Evolutionary conservation across 2,113 vertebrate species (phyloP).

Genomic region (Erpornis zantholeuca): DNA sequence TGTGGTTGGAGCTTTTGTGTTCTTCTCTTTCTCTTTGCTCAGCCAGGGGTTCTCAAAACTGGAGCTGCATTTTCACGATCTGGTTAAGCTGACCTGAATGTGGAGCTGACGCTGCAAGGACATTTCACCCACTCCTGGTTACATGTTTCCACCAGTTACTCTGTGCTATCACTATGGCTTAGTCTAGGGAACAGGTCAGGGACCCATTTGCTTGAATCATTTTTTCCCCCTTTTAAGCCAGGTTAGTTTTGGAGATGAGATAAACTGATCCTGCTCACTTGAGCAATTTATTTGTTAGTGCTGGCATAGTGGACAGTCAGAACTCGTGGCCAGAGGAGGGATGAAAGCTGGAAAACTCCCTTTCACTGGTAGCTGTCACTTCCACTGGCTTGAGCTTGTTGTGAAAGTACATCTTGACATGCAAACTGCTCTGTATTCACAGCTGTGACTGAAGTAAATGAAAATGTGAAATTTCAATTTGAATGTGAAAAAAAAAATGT

Average conservation of each 20-base stretch:
- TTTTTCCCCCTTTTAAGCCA: background rate
- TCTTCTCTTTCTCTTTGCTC: slow-evolving; percentile 54
- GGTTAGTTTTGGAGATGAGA: background rate
- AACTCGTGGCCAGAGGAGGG: background rate
- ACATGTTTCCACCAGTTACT: background rate
- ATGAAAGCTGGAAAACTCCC: background rate
- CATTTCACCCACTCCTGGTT: background rate
- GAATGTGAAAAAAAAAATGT: background rate
- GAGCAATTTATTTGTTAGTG: background rate
- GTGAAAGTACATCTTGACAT: background rate
- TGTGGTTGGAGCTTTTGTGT: slow-evolving; percentile 54
- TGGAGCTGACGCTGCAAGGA: background rate
- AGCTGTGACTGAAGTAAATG: background rate
- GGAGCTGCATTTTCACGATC: slow-evolving; percentile 1
- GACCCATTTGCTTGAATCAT: background rate
- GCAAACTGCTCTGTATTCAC: background rate
- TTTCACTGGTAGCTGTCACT: background rate
- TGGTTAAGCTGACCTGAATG: slow-evolving; percentile 59
- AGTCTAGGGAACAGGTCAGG: background rate
- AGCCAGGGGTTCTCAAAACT: slow-evolving; percentile 57
- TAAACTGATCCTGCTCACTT: background rate
- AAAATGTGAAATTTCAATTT: background rate
- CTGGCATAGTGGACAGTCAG: background rate
- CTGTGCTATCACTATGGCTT: background rate
- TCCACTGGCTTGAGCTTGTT: background rate